Evolutionary conservation across 2,888 invertebrate genomes (phyloP), one percentile per base, ranked within the genome.

Genomic region (Phasia obesa): DNA sequence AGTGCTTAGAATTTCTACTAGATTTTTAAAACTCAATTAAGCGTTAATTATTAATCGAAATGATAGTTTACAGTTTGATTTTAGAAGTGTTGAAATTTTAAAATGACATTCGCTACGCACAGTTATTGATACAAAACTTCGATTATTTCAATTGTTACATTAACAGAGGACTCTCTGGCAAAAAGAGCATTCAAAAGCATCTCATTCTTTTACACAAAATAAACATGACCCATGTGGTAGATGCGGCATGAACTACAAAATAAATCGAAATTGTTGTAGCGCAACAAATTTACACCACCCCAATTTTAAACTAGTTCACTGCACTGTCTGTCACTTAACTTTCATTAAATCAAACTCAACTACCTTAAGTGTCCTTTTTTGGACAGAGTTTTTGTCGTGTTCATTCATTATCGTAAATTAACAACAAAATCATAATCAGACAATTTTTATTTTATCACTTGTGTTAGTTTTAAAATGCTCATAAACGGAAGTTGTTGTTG

Each of bases 161-260:
- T 70, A 78, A 78, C 78, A 70, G 51, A 65, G 69, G 53, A 69
- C 57, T 60, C 60, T 62, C 21, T 13, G 31, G 44, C 21, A 38
- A 19, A 31, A 19, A 15, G 13, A 5, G 4, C 25, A 47, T 23
- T 49, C 6, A 47, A 49, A 15, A 1, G n/a, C 2, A 23, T 31
- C 53, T 19, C 0, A 15, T 4, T 23, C 11, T 15, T 13, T 1
- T 19, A 21, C 21, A 31, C 57, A 59, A 84, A 81, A 74, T 55
- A 84, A 78, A 84, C 84, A 81, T 84, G 84, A 84, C 84, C 84
- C 74, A 65, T 84, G 78, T 60, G 70, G 83, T 75, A 44, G 59
- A 23, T 21, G 64, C 51, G 64, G 67, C 42, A 11, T 51, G 44
- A 73, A 73, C 57, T 73, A 25, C n/a, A 57, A 59, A 47, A 44